Conservation (phyloP, 2,888 invertebrate species). For the Apamea monoglypha region DNA sequence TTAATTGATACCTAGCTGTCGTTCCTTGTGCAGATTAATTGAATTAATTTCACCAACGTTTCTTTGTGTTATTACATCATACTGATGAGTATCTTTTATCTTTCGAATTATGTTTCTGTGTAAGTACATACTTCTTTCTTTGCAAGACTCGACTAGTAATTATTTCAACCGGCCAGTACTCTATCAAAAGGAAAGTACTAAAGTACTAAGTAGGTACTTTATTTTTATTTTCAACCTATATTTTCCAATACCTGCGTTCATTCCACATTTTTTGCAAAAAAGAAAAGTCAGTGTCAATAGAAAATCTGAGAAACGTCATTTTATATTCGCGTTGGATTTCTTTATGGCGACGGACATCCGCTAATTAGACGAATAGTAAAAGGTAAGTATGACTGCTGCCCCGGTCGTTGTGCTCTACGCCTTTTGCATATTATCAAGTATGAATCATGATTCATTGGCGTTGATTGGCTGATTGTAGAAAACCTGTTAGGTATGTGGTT, state of each 20-base stretch:
- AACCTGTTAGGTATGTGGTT: conserved; percentile 46
- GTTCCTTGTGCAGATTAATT: conserved; percentile 29
- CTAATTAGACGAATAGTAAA: conserved; percentile 49
- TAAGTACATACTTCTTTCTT: conserved; percentile 15
- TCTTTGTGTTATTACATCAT: conserved; percentile 34
- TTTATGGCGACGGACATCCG: conserved; percentile 63
- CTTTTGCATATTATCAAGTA: conserved; percentile 61
- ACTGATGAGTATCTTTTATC: conserved; percentile 36
- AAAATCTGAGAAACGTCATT: conserved; percentile 35
- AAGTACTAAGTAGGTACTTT: too few species aligned
- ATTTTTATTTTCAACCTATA: conserved; percentile 20
- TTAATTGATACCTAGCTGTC: conserved; percentile 24
- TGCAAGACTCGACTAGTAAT: conserved; percentile 13
- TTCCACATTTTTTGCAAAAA: conserved; percentile 22
- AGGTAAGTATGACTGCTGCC: conserved; percentile 32
- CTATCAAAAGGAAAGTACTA: conserved; percentile 23
- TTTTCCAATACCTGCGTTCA: conserved; percentile 24
- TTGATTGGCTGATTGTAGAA: conserved; percentile 42
- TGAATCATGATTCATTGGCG: conserved; percentile 57
- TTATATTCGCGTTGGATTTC: conserved; percentile 40
- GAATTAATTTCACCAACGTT: conserved; percentile 32
- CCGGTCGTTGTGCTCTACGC: conserved; percentile 31
- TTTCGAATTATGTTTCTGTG: conserved; percentile 22
- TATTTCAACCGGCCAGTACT: conserved; percentile 20
- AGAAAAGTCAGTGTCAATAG: conserved; percentile 17